Percentiles rank a stretch among this genome's conserved stretches.
These are phyloP conservation scores for Calliphora vomitoria DNA, from an alignment of 2,888 invertebrate genomes.

Conservation along the genomic window DNA sequence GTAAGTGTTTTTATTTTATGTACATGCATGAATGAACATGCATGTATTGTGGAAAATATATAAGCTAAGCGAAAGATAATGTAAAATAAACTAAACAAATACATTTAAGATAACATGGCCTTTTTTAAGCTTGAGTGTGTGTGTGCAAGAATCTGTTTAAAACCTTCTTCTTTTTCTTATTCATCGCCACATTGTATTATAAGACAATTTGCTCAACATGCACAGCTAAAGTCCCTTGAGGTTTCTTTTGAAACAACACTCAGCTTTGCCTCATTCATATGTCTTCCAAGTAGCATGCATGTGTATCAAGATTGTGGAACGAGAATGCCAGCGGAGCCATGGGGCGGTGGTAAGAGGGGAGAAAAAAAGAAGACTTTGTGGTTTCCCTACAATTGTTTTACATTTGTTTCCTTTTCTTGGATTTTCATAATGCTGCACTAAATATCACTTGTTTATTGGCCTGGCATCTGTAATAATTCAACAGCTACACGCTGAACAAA, in stretches of 20 bases:
- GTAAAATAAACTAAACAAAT: conserved; percentile 66
- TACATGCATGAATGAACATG: conserved; percentile 37
- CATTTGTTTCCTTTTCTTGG: conserved; percentile 36
- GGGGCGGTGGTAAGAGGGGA: neutral
- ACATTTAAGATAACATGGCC: conserved; percentile 58
- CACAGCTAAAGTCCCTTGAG: conserved; percentile 60
- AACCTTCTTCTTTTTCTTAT: conserved; percentile 44
- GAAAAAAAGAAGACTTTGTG: conserved; percentile 38
- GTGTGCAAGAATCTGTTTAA: conserved; percentile 1
- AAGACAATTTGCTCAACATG: conserved; percentile 60
- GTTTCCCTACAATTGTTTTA: conserved; percentile 57
- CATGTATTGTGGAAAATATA: conserved; percentile 42
- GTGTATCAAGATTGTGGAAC: neutral
- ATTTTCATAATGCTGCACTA: conserved; percentile 61
- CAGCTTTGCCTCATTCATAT: neutral
- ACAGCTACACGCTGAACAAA: conserved; percentile 50
- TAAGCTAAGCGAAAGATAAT: conserved; percentile 60
- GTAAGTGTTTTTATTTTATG: conserved; percentile 44
- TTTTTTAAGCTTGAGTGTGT: conserved; percentile 35
- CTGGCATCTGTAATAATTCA: conserved; percentile 67
- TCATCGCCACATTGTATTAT: conserved; percentile 49
- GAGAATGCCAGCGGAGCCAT: neutral
- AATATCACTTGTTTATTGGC: conserved; percentile 60
- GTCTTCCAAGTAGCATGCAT: neutral
- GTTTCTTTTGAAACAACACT: conserved; percentile 49